Evolutionary conservation across 2,888 invertebrate species (phyloP).

Genomic region (Cephus nigrinus): DNA sequence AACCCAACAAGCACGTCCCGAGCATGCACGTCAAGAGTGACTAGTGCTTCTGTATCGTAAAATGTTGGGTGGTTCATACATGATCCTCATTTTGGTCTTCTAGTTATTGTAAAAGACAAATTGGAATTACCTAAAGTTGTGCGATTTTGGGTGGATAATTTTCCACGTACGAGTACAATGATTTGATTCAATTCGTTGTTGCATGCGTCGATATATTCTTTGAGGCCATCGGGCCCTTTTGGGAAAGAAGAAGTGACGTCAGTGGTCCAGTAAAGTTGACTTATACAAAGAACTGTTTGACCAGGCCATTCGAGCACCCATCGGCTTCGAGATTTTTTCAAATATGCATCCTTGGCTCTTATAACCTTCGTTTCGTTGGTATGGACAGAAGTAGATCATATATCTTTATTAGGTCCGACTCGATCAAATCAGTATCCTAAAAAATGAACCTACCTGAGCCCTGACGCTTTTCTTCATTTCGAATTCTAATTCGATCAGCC

Average conservation of each 20-base stretch:
- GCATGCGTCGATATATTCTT: constrained; percentile 76
- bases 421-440: not conserved
- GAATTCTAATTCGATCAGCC: constrained; percentile 58
- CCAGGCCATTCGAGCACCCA: constrained; percentile 77
- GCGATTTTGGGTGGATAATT: constrained; percentile 85
- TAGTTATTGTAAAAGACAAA: not conserved
- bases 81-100: not conserved
- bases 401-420: not conserved
- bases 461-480: constrained; percentile 69
- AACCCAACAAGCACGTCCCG: constrained; percentile 84
- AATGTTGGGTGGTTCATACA: not conserved
- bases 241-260: constrained; percentile 86
- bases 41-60: constrained; percentile 77
- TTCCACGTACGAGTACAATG: constrained; percentile 88
- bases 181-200: constrained; percentile 84
- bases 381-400: not conserved
- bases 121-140: constrained; percentile 79
- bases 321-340: constrained; percentile 60
- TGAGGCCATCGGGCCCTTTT: constrained; percentile 69
- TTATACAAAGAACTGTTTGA: constrained; percentile 76
- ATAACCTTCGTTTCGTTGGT: constrained; percentile 51
- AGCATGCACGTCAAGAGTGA: constrained; percentile 93
- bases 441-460: constrained; percentile 60
- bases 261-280: constrained; percentile 90
- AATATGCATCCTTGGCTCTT: constrained; percentile 66